Percentiles rank a stretch among this genome's conserved stretches.
Conservation (phyloP, 2,888 invertebrate genomes). For the Byasa hedistus region DNA sequence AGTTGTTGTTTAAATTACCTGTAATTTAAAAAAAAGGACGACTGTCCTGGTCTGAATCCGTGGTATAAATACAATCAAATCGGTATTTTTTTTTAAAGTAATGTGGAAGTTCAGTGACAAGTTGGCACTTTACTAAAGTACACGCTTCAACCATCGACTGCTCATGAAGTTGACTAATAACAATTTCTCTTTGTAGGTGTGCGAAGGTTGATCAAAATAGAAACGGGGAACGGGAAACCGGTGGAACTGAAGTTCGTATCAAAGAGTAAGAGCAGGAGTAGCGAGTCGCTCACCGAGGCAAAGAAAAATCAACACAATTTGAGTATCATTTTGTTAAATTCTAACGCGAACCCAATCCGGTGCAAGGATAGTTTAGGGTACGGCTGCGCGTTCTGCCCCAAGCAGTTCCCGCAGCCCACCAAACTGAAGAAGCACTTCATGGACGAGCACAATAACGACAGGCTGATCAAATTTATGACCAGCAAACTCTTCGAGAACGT, state of each 20-base stretch:
- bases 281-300: conserved; percentile 31
- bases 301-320: conserved; percentile 49
- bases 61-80: no score
- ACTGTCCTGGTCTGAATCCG: no score
- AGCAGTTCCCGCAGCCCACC: conserved; percentile 45
- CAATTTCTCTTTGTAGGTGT: conserved; percentile 54
- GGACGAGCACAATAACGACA: conserved; percentile 49
- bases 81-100: no score
- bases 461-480: conserved; percentile 43
- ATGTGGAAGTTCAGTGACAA: no score
- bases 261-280: conserved; percentile 30
- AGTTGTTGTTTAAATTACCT: no score
- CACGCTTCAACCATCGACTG: not conserved
- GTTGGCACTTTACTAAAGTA: no score
- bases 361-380: conserved; percentile 49
- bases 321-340: conserved; percentile 46
- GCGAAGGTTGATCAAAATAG: conserved; percentile 38
- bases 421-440: conserved; percentile 51
- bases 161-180: conserved; percentile 35
- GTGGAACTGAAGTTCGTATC: conserved; percentile 46
- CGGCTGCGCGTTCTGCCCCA: conserved; percentile 49
- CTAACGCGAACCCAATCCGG: conserved; percentile 57
- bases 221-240: conserved; percentile 36
- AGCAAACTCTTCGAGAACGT: conserved; percentile 44
- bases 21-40: no score